Evolutionary conservation across 53 echinoderm and acorn worm genomes (phyloP), one percentile per base, ranked within the genome.

Genomic region (Echinometra lucunter): DNA sequence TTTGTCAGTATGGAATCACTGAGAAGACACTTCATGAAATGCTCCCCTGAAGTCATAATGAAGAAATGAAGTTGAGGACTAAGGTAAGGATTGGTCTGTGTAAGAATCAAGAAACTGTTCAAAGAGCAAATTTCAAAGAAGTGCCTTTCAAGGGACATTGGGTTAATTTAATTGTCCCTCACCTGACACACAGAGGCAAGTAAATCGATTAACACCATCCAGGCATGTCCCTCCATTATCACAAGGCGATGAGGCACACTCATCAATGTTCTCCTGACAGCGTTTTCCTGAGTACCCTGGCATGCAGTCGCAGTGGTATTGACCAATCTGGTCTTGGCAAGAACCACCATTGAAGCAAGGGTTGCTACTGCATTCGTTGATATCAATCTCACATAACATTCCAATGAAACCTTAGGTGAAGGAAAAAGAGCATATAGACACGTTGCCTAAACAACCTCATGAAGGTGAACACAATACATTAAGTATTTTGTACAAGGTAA

Each of bases 191-290:
- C 97, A 97, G 56, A 67, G 58, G 81, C 97, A 97, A 2, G 89
- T 23, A 89, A 92, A 97, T 32, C 88, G 69, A 74, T 97, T 92
- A 19, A 89, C 87, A 25, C 95, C 90, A 32, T 97, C 96, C 5
- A 74, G 23, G 66, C 97, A 97, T 4, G 88, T 75, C 18, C 92
- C 97, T 7, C 96, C 92, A 17, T 97, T 94, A 16, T 92, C 70
- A 66, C 97, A 97, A 7, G 97, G 97, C 44, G 85, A 53, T 12
- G 96, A 95, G 0, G 8, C 72, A 42, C 97, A 97, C 60, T 97
- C 97, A 4, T 96, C 66, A 15, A 93, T 63, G 53, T 96, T 70
- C 3, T 2, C 35, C 32, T 92, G 66, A 30, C 97, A 97, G 44
- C 45, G 44, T 9, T 23, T 27, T 12, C 96, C 97, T 8, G 21